Evolutionary conservation across 1,140 invertebrate genomes (phyloP).

Genomic region (Kradibia gibbosae): DNA sequence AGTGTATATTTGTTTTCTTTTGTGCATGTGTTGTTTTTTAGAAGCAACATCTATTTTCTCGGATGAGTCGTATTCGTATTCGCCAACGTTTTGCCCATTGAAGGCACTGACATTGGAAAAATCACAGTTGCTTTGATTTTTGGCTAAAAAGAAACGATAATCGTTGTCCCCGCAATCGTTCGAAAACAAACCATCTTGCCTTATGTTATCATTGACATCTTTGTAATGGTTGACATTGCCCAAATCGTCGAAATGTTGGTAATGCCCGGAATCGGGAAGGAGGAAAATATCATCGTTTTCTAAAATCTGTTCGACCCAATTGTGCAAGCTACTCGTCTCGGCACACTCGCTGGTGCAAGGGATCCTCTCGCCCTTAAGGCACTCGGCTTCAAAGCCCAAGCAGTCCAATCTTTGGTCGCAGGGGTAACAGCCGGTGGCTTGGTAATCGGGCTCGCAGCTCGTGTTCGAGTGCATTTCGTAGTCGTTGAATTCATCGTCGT

Average conservation of each 20-base stretch:
- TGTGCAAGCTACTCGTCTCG: background rate
- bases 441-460: background rate
- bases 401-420: background rate
- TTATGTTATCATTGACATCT: background rate
- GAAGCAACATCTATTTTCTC: background rate
- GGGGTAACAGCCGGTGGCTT: background rate
- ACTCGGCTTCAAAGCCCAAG: background rate
- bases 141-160: background rate
- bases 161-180: background rate
- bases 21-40: conserved; percentile 17
- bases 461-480: conserved; percentile 21
- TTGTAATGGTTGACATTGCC: background rate
- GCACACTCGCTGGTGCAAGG: background rate
- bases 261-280: background rate
- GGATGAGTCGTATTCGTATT: background rate
- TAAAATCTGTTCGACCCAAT: conserved; percentile 21
- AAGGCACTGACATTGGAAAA: background rate
- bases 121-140: background rate
- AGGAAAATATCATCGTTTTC: background rate
- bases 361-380: background rate
- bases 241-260: background rate
- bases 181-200: background rate
- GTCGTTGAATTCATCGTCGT: conserved; percentile 47
- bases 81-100: background rate
- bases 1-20: conserved; percentile 54